Evolutionary conservation across 1,140 invertebrate genomes (phyloP).

Genomic region (Dendrolimus kikuchii): DNA sequence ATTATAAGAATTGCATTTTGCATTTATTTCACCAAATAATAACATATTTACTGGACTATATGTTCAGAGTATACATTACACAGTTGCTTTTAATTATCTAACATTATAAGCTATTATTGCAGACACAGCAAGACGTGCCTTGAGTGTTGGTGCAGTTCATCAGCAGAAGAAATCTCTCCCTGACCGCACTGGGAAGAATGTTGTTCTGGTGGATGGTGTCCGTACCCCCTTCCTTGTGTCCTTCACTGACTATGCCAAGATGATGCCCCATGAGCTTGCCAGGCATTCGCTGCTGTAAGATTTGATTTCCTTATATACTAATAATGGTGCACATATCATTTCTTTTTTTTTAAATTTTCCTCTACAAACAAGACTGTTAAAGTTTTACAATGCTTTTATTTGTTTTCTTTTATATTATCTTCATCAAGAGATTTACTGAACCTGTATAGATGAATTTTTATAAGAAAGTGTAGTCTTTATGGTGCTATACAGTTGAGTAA

Average conservation of each 20-base stretch:
- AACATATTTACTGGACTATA: too few relatives aligned
- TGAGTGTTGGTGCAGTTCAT: constrained; percentile 64
- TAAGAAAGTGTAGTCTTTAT: too few relatives aligned
- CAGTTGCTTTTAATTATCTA: background rate
- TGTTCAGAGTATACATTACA: too few relatives aligned
- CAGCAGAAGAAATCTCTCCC: constrained; percentile 73
- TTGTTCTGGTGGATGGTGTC: constrained; percentile 96
- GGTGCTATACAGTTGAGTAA: too few relatives aligned
- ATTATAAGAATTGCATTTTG: too few relatives aligned
- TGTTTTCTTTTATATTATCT: too few relatives aligned
- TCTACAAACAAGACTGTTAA: too few relatives aligned
- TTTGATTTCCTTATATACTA: constrained; percentile 1
- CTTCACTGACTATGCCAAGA: constrained; percentile 92
- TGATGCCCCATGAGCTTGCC: constrained; percentile 97
- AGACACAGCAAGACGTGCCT: constrained; percentile 58
- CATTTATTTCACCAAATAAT: too few relatives aligned
- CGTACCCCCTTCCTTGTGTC: constrained; percentile 97
- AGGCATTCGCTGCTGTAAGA: constrained; percentile 90
- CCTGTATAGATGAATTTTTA: too few relatives aligned
- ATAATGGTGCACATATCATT: background rate
- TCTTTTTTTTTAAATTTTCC: too few relatives aligned
- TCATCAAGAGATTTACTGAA: too few relatives aligned
- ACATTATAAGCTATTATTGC: background rate
- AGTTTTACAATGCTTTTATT: too few relatives aligned
- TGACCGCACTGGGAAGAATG: constrained; percentile 83